Conservation (phyloP, 2,797 vertebrate species). For the Pseudochirops cupreus region DNA sequence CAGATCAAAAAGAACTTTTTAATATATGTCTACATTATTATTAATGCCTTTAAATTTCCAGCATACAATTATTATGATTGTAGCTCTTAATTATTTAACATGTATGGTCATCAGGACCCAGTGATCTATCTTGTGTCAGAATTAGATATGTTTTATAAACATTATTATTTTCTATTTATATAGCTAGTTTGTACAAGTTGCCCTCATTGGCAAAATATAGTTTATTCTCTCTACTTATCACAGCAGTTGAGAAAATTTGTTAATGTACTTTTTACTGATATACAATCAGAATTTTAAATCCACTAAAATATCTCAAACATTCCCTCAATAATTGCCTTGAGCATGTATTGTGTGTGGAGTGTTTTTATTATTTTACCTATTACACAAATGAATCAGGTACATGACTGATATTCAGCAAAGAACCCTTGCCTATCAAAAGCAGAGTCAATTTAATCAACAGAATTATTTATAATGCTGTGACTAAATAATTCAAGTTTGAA, state of each 20-base stretch:
- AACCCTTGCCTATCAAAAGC: conserved; percentile 79
- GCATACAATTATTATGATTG: conserved; percentile 89
- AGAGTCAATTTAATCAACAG: conserved; percentile 79
- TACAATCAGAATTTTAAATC: conserved; percentile 83
- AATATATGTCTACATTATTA: conserved; percentile 84
- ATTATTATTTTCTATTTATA: conserved; percentile 86
- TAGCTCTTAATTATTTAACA: conserved; percentile 89
- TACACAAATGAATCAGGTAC: conserved; percentile 82
- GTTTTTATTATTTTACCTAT: conserved; percentile 76
- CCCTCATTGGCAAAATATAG: conserved; percentile 80
- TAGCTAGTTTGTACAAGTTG: conserved; percentile 78
- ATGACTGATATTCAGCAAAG: conserved; percentile 81
- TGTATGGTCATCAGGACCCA: conserved; percentile 84
- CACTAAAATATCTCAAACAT: conserved; percentile 83
- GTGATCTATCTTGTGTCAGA: conserved; percentile 86
- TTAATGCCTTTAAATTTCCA: conserved; percentile 86
- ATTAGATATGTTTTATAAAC: conserved; percentile 86
- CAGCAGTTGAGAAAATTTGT: conserved; percentile 72
- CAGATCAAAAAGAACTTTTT: conserved; percentile 84
- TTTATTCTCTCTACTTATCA: conserved; percentile 77
- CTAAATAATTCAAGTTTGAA: conserved; percentile 73
- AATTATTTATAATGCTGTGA: conserved; percentile 64
- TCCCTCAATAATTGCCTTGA: conserved; percentile 69
- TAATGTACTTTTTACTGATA: conserved; percentile 79
- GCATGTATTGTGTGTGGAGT: background rate